phyloP scores from a whole-genome alignment of 1,140 invertebrate genomes.

The Drosophila punjabiensis region DNA sequence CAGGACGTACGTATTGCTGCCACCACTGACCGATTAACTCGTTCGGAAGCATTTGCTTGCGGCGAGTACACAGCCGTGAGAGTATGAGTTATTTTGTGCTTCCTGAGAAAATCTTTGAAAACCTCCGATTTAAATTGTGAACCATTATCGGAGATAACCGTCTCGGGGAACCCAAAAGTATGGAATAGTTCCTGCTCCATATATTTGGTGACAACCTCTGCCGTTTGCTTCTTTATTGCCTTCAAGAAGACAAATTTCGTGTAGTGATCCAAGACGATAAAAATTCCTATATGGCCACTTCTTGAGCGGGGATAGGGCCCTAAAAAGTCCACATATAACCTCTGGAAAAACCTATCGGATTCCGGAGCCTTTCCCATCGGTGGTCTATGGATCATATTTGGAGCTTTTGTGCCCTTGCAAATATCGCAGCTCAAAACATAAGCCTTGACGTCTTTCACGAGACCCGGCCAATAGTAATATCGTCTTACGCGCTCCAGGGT shows the following conservation, averaged over 20 bases:
- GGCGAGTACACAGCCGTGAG: neutral
- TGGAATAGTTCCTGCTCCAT: conserved; percentile 37
- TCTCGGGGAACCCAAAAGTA: conserved; percentile 13
- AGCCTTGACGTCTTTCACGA: conserved; percentile 10
- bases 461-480: conserved; percentile 23
- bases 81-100: too few relatives aligned
- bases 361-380: conserved; percentile 18
- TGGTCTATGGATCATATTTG: conserved; percentile 16
- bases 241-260: neutral
- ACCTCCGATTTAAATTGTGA: conserved; percentile 14
- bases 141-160: neutral
- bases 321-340: too few relatives aligned
- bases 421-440: conserved; percentile 10
- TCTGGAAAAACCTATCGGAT: conserved; percentile 9
- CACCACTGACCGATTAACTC: neutral
- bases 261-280: neutral
- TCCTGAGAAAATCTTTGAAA: conserved; percentile 14
- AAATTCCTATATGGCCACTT: too few relatives aligned
- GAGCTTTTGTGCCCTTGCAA: conserved; percentile 18
- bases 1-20: neutral
- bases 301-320: too few relatives aligned
- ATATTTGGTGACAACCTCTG: conserved; percentile 6
- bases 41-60: neutral
- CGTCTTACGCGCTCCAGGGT: conserved; percentile 8
- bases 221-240: neutral